Evolutionary conservation across 1,140 invertebrate species (phyloP).

Genomic region (Coboldia fuscipes): DNA sequence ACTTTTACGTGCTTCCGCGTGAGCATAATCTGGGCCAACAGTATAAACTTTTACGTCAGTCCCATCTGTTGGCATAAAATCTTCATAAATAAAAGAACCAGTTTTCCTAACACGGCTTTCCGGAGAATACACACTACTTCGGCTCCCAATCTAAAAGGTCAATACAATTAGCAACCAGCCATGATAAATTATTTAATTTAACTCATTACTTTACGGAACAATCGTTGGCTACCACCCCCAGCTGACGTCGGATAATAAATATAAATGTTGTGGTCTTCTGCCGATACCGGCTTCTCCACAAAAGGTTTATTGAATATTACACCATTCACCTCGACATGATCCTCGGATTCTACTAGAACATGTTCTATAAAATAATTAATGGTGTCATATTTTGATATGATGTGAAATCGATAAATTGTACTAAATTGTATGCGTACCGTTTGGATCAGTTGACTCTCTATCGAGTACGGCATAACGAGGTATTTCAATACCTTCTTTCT

Average conservation of each 20-base stretch:
- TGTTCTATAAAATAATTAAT: constrained; percentile 39
- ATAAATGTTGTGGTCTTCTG: constrained; percentile 99
- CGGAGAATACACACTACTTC: constrained; percentile 94
- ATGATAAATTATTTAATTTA: background rate
- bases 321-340: constrained; percentile 97
- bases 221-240: constrained; percentile 87
- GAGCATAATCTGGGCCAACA: constrained; percentile 91
- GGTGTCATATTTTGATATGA: background rate
- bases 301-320: constrained; percentile 97
- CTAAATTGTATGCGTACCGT: constrained; percentile 35
- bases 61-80: constrained; percentile 99
- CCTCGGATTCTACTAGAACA: constrained; percentile 87
- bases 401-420: background rate
- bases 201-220: constrained; percentile 78
- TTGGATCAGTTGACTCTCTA: constrained; percentile 76
- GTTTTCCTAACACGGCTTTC: constrained; percentile 90
- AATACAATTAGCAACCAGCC: background rate
- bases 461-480: constrained; percentile 94
- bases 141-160: constrained; percentile 71
- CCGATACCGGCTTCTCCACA: constrained; percentile 68
- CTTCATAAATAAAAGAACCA: constrained; percentile 98
- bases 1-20: constrained; percentile 96
- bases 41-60: constrained; percentile 39
- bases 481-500: constrained; percentile 89
- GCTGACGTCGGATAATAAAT: constrained; percentile 99